Evolutionary conservation across 2,888 invertebrate species (phyloP), one percentile per base, ranked within the genome.

Genomic region (Apotomis capreana): DNA sequence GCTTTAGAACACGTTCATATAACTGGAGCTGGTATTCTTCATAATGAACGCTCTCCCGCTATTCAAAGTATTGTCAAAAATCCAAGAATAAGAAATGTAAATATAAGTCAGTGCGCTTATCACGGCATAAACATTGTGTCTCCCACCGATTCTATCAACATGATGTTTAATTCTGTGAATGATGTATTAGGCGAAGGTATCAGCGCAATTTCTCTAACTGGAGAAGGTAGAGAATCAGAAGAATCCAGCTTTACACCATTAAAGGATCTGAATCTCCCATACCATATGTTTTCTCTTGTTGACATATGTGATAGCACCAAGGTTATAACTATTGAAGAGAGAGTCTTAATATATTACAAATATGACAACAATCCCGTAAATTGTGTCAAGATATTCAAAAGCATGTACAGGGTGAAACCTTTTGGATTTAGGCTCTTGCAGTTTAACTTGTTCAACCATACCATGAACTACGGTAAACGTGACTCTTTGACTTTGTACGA

Each of bases 231-330:
- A 69, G 97, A 97, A 84, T 96, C 97, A 0, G 96, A 96, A 36
- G 96, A 97, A 83, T 97, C 98, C 10, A 98, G 98, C 77, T 99
- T 98, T 82, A 95, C 95, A 0, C 99, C 99, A 0, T 89, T 99
- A 4, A 96, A 96, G 80, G 95, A 96, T 71, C 90, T 97, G 0
- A 96, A 96, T 81, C 94, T 98, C 9, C 98, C 99, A 0, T 98
- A 98, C 83, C 95, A 98, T 82, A 89, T 98, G 54, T 99, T 98
- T 89, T 98, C 99, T 46, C 91, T 99, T 80, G 95, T 99, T 13
- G 98, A 99, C 79, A 98, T 99, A 78, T 99, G 99, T 87, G 98
- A 99, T 84, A 97, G 98, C 0, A 96, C 96, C 69, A 99, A 99
- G 91, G 97, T 97, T 84, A 95, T 99, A 13, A 94, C 95, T 2